Percentiles rank a stretch among this genome's conserved stretches.
Conservation (phyloP, 1,140 invertebrate genomes). For the Venturia canescens region DNA sequence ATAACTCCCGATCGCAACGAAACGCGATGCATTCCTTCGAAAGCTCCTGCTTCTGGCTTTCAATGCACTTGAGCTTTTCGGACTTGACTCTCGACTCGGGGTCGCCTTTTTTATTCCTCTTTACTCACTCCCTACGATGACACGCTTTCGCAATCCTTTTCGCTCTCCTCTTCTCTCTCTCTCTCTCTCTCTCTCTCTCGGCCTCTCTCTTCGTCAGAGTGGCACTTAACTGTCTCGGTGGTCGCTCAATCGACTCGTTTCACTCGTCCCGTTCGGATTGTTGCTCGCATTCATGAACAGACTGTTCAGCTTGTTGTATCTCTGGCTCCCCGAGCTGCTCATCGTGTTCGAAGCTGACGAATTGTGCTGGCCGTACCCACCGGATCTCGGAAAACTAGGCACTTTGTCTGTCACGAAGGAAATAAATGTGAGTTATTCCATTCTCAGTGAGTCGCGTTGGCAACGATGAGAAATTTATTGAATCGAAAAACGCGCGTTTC, state of each 20-base stretch:
- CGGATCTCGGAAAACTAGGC: conserved; percentile 70
- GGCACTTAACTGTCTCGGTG: conserved; percentile 72
- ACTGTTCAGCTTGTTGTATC: conserved; percentile 75
- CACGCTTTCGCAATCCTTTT: too few species aligned
- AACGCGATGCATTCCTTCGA: background rate
- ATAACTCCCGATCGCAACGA: background rate
- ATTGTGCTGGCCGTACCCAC: conserved; percentile 70
- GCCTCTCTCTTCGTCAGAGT: background rate
- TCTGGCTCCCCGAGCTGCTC: conserved; percentile 73
- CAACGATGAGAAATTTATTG: too few species aligned
- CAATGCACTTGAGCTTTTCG: background rate
- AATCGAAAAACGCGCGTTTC: too few species aligned
- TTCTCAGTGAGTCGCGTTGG: too few species aligned
- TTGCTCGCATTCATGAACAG: conserved; percentile 65
- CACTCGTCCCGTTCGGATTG: conserved; percentile 65
- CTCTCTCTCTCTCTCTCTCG: conserved; percentile 11
- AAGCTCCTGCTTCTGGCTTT: background rate
- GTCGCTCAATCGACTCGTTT: conserved; percentile 69
- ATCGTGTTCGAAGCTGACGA: conserved; percentile 74
- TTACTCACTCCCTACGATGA: too few species aligned
- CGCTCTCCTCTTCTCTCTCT: conserved; percentile 17
- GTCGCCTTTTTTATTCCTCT: background rate
- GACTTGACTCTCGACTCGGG: background rate
- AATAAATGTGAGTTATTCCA: too few species aligned
- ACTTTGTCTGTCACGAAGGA: conserved; percentile 69